phyloP scores from a whole-genome alignment of 2,797 vertebrate genomes.

The Sitta carolinensis region DNA sequence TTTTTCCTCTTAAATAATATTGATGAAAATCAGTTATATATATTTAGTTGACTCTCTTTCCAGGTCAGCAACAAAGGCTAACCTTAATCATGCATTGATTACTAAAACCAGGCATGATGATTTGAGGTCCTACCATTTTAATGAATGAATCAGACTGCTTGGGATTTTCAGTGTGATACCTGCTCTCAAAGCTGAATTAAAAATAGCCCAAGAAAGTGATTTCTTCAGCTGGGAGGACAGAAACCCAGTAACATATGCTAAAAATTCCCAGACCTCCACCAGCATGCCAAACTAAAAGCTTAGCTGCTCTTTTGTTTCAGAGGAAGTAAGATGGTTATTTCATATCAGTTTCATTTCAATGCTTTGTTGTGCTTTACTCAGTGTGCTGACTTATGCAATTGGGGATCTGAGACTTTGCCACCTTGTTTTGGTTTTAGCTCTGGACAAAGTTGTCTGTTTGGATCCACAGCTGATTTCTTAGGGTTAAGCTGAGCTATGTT shows the following conservation, averaged over 20 bases:
- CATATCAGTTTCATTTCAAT: not conserved
- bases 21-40: not conserved
- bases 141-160: not conserved
- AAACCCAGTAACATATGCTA: not conserved
- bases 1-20: not conserved
- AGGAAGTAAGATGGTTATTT: not conserved
- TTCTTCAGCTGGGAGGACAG: not conserved
- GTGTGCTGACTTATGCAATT: accelerated
- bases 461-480: not conserved
- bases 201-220: not conserved
- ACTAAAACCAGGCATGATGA: not conserved
- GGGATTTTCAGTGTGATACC: not conserved
- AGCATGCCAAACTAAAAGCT: not conserved
- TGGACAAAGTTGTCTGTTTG: not conserved
- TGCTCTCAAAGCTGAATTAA: not conserved
- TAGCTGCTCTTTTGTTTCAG: not conserved
- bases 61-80: not conserved
- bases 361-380: not conserved
- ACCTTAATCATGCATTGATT: not conserved
- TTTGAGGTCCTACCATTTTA: not conserved
- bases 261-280: not conserved
- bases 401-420: not conserved
- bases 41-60: not conserved
- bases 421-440: not conserved
- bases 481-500: not conserved